phyloP scores from a whole-genome alignment of 2,113 vertebrate species.

The Thermophis baileyi region DNA sequence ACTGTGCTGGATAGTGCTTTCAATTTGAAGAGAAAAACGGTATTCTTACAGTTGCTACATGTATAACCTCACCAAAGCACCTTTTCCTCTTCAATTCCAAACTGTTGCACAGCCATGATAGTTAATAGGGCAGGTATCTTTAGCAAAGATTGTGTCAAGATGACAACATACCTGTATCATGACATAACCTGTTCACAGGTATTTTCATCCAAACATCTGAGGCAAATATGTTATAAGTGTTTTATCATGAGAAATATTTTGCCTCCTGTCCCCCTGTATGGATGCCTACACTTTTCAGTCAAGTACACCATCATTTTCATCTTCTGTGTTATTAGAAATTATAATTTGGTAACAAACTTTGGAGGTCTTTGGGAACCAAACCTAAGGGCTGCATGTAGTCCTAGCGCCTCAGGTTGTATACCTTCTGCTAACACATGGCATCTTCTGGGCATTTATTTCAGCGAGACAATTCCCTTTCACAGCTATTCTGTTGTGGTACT shows the following conservation, averaged over 20 bases:
- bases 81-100: background rate
- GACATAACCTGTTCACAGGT: background rate
- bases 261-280: background rate
- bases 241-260: background rate
- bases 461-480: background rate
- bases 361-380: background rate
- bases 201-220: background rate
- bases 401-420: background rate
- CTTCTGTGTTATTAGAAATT: background rate
- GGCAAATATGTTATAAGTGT: background rate
- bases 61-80: background rate
- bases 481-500: conserved; percentile 39
- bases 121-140: background rate
- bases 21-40: background rate
- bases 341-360: background rate
- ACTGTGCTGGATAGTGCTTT: background rate
- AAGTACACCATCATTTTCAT: background rate
- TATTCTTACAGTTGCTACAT: background rate
- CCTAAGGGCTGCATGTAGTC: background rate
- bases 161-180: background rate
- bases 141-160: background rate
- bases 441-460: background rate
- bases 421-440: background rate
- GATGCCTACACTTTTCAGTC: background rate
- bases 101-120: background rate